Evolutionary conservation across 2,797 vertebrate genomes (phyloP), one percentile per base, ranked within the genome.

Genomic region (Danio aesculapii): DNA sequence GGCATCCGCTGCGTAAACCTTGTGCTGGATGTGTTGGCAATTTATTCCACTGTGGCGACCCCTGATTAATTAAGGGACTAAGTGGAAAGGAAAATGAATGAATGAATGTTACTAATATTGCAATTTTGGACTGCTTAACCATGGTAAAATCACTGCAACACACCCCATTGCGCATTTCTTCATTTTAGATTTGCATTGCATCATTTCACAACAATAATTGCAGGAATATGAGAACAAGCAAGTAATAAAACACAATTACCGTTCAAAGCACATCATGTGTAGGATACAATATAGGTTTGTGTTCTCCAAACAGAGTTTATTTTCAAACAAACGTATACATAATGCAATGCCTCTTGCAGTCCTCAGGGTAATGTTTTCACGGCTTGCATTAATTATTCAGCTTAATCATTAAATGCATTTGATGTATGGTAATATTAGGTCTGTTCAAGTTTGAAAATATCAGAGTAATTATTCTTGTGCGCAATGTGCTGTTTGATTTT

Each of bases 301-400:
- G 13, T 43, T 30, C 4, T 66, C 17, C 8, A 50, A 5, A 73
- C 5, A 47, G 17, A 49, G 0, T 53, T 52, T 17, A 12, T 64
- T 63, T 8, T 61, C 10, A 50, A 71, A 63, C 41, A 4, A 53
- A 63, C 63, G 17, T 0, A 1, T 16, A 12, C 11, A 59, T 19
- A 17, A 12, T 68, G 63, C 17, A 52, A 47, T 58, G 52, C 21
- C 47, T 57, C 8, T 41, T 50, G 9, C n/a, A 74, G 62, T 43
- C 58, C 21, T 21, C 72, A 50, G 82, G 41, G 92, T 89, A 91
- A 88, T 86, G 92, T 91, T 91, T 89, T 79, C 73, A 78, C 84
- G 87, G 89, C 82, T 58, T 83, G 44, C 81, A 91, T 92, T 86
- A 90, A 92, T 93, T 91, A 92, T 93, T 92, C 83, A 91, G 73